Percentiles rank a stretch among this genome's conserved stretches.
These are phyloP conservation scores for Clivina fossor DNA, from an alignment of 2,888 invertebrate species.

Conservation along the genomic window DNA sequence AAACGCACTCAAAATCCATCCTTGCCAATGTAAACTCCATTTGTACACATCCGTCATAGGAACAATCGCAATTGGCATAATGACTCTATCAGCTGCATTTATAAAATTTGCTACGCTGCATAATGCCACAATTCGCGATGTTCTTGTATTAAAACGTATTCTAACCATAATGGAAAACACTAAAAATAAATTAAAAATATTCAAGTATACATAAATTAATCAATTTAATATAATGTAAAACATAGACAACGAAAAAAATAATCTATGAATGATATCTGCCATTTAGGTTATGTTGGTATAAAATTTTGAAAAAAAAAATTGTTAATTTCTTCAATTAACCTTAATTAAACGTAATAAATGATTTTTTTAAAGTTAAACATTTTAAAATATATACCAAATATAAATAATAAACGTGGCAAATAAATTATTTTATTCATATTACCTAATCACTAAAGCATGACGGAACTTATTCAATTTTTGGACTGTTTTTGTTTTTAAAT, in stretches of 20 bases:
- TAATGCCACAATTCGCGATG: constrained; percentile 63
- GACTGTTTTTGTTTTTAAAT: background rate
- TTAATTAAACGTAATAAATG: background rate
- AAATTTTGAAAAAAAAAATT: background rate
- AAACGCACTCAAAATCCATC: constrained; percentile 75
- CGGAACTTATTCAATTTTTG: background rate
- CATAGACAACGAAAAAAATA: background rate
- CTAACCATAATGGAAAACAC: constrained; percentile 50
- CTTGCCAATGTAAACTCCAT: constrained; percentile 71
- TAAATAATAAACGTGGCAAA: constrained; percentile 7
- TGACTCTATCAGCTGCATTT: constrained; percentile 74
- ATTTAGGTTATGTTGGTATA: background rate
- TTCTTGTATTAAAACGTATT: constrained; percentile 57
- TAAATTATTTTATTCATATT: background rate
- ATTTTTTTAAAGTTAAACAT: background rate
- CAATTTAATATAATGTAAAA: background rate
- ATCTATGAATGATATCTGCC: background rate
- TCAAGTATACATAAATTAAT: background rate
- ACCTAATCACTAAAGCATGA: constrained; percentile 20
- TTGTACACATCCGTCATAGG: constrained; percentile 71
- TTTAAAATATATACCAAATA: background rate
- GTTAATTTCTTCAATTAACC: background rate
- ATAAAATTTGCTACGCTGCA: constrained; percentile 76
- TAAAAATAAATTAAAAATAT: background rate
- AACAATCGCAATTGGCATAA: constrained; percentile 77